These are phyloP conservation scores for Battus philenor DNA, from an alignment of 1,140 invertebrate genomes.

Conservation along the genomic window DNA sequence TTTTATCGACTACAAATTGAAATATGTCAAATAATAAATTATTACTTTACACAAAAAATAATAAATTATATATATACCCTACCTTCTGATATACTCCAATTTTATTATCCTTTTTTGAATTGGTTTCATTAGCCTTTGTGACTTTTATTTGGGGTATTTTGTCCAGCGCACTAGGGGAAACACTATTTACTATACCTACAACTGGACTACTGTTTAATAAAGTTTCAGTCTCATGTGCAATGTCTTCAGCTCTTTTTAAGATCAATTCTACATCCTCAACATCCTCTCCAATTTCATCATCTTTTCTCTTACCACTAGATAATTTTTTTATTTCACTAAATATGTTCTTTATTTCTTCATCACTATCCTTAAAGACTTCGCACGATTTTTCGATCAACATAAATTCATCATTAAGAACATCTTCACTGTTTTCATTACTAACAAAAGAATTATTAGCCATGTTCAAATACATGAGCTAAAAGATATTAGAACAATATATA, in stretches of 20 bases:
- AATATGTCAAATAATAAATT: no score
- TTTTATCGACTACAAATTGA: no score
- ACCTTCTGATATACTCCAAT: constrained; percentile 30
- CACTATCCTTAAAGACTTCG: constrained; percentile 55
- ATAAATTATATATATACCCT: not conserved
- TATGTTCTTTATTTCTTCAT: constrained; percentile 67
- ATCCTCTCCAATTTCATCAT: constrained; percentile 42
- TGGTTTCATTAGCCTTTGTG: constrained; percentile 45
- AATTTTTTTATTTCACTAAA: constrained; percentile 63
- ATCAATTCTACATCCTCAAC: constrained; percentile 63
- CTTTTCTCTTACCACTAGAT: constrained; percentile 37
- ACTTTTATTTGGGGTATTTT: constrained; percentile 56
- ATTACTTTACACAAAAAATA: no score
- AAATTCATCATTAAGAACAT: constrained; percentile 51
- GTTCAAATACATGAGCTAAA: not conserved
- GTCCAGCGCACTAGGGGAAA: constrained; percentile 16
- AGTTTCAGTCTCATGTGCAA: constrained; percentile 57
- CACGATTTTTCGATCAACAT: constrained; percentile 58
- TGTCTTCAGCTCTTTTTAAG: constrained; percentile 63
- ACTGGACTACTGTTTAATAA: constrained; percentile 50
- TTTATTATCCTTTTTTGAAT: constrained; percentile 21
- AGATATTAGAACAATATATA: not conserved
- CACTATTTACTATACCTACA: constrained; percentile 20
- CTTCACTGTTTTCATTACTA: constrained; percentile 11
- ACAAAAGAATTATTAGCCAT: constrained; percentile 10